These are phyloP conservation scores for Tetramorium parvispinum DNA, from an alignment of 1,140 invertebrate genomes.

Conservation along the genomic window DNA sequence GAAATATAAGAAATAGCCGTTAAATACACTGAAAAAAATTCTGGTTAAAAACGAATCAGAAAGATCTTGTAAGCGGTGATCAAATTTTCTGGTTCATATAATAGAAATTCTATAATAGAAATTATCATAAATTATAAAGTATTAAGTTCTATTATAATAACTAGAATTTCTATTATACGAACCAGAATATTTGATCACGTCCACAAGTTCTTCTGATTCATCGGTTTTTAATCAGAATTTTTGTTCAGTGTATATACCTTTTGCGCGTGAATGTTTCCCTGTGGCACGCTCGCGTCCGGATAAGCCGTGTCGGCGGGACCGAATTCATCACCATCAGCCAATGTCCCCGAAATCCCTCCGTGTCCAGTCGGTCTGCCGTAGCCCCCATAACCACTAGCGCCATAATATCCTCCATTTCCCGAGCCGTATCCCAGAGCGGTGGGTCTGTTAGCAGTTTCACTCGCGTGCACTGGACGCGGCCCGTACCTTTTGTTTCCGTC, in stretches of 20 bases:
- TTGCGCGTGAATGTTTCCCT: constrained; percentile 79
- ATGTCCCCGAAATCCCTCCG: constrained; percentile 73
- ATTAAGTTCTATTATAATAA: no score
- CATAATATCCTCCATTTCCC: constrained; percentile 71
- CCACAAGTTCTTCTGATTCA: no score
- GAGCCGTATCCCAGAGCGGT: constrained; percentile 63
- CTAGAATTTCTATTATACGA: no score
- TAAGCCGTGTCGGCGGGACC: constrained; percentile 68
- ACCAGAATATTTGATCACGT: no score
- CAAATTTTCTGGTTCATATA: no score
- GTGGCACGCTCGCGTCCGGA: constrained; percentile 63
- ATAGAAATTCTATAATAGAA: no score
- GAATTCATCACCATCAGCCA: constrained; percentile 77
- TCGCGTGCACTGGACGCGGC: constrained; percentile 71
- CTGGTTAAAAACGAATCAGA: no score
- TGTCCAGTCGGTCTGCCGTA: constrained; percentile 74
- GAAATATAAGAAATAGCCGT: background rate
- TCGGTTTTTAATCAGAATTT: no score
- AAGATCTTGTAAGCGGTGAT: no score
- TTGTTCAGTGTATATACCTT: constrained; percentile 69
- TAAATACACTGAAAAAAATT: no score
- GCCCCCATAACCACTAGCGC: constrained; percentile 73
- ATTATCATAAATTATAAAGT: no score
- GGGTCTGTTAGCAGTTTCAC: constrained; percentile 76
- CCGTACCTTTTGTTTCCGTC: constrained; percentile 68